Evolutionary conservation across 2,888 invertebrate species (phyloP).

Genomic region (Tricholauxania praeusta): DNA sequence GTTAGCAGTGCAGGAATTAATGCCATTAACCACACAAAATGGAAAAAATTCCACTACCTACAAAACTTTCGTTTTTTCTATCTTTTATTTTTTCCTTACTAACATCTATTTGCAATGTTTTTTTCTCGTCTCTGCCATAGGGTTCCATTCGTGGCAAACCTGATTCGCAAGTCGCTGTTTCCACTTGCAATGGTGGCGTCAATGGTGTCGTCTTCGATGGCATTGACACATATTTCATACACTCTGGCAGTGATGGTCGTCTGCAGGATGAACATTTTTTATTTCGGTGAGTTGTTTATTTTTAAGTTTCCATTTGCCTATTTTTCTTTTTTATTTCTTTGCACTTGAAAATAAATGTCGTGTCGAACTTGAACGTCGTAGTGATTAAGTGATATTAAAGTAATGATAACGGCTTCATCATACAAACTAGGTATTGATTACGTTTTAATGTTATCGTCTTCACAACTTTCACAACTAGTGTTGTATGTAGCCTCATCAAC

Average conservation of each 20-base stretch:
- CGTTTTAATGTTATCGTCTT: too few relatives aligned
- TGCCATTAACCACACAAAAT: neutral
- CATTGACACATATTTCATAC: slow-evolving; percentile 78
- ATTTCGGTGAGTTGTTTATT: slow-evolving; percentile 58
- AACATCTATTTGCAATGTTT: slow-evolving; percentile 16
- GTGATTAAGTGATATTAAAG: too few relatives aligned
- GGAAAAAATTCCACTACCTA: too few relatives aligned
- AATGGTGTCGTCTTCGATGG: slow-evolving; percentile 87
- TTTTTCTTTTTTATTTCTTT: neutral
- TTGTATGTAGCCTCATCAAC: neutral
- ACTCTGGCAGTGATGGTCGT: slow-evolving; percentile 61
- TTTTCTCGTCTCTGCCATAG: slow-evolving; percentile 46
- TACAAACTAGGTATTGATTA: too few relatives aligned
- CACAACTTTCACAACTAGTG: too few relatives aligned
- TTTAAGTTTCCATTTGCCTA: neutral
- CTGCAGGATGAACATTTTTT: slow-evolving; percentile 65
- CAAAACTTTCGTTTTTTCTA: neutral
- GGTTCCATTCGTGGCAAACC: slow-evolving; percentile 79
- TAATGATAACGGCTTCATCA: too few relatives aligned
- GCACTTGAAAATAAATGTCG: neutral
- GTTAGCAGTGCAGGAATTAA: slow-evolving; percentile 36
- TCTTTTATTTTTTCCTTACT: neutral
- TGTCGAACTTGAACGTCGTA: too few relatives aligned
- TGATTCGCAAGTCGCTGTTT: slow-evolving; percentile 85
- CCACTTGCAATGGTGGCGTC: slow-evolving; percentile 80